Conservation (phyloP, 2,888 invertebrate genomes). For the Mesoligia furuncula region DNA sequence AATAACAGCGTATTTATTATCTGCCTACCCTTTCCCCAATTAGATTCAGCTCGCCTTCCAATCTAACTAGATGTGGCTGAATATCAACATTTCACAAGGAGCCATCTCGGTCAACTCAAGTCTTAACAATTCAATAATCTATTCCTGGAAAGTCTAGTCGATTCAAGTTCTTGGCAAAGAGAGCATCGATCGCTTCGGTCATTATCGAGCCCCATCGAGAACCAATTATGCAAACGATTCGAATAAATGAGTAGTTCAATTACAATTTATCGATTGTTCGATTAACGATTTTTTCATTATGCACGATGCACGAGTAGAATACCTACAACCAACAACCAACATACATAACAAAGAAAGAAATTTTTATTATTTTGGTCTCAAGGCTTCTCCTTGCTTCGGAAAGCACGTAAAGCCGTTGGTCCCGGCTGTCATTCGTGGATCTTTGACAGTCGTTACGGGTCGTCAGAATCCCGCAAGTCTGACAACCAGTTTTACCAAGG, state of each 20-base stretch:
- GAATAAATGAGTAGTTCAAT: conserved; percentile 40
- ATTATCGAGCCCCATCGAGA: conserved; percentile 37
- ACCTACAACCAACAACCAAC: background rate
- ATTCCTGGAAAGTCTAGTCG: conserved; percentile 3
- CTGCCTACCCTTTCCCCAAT: background rate
- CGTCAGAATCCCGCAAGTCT: background rate
- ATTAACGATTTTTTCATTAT: conserved; percentile 31
- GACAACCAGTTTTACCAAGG: background rate
- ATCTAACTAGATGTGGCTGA: background rate
- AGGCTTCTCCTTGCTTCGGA: background rate
- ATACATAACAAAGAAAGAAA: background rate
- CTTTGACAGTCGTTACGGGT: background rate
- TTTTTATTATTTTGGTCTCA: background rate
- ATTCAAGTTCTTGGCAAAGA: conserved; percentile 11
- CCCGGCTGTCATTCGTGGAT: background rate
- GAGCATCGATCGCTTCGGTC: conserved; percentile 7
- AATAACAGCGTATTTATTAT: background rate
- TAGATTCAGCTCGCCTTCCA: background rate
- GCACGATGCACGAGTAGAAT: background rate
- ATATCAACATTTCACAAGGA: conserved; percentile 10
- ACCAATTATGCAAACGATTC: conserved; percentile 50
- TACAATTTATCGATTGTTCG: conserved; percentile 30
- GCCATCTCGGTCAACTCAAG: background rate
- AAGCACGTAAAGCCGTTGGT: background rate
- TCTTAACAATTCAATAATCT: conserved; percentile 2